Percentiles rank a stretch among this genome's conserved stretches.
Evolutionary conservation across 2,888 invertebrate species (phyloP).

Genomic region (Syrista parreyssii): DNA sequence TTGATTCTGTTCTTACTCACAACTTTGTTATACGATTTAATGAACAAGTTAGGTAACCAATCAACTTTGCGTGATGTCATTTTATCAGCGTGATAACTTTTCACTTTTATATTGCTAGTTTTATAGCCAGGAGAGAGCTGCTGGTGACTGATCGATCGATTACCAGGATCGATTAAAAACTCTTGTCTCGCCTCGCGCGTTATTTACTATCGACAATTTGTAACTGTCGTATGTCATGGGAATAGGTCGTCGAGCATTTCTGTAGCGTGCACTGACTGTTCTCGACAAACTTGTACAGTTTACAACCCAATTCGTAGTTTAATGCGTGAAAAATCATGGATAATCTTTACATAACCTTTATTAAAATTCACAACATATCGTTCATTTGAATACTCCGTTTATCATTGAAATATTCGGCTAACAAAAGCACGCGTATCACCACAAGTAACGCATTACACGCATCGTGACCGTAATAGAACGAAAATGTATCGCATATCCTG

Average conservation of each 20-base stretch:
- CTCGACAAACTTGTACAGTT: too few species aligned
- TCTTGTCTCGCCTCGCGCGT: not conserved
- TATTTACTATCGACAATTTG: not conserved
- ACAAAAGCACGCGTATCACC: not conserved
- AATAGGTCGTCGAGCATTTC: too few species aligned
- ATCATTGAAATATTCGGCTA: not conserved
- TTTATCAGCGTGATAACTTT: not conserved
- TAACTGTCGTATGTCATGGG: too few species aligned
- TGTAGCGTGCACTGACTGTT: too few species aligned
- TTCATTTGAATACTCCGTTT: not conserved
- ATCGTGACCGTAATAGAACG: not conserved
- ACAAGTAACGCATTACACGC: not conserved
- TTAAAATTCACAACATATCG: not conserved
- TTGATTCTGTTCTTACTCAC: not conserved
- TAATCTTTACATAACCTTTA: not conserved
- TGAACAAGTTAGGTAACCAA: not conserved
- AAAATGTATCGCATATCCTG: not conserved
- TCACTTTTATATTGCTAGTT: not conserved
- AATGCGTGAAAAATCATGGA: not conserved
- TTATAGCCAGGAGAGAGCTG: not conserved
- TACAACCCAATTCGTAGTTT: not conserved
- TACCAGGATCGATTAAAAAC: not conserved
- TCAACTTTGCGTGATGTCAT: not conserved
- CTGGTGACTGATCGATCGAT: not conserved
- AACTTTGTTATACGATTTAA: not conserved